Evolutionary conservation across 2,113 vertebrate genomes (phyloP).

Genomic region (Dasyurus viverrinus): DNA sequence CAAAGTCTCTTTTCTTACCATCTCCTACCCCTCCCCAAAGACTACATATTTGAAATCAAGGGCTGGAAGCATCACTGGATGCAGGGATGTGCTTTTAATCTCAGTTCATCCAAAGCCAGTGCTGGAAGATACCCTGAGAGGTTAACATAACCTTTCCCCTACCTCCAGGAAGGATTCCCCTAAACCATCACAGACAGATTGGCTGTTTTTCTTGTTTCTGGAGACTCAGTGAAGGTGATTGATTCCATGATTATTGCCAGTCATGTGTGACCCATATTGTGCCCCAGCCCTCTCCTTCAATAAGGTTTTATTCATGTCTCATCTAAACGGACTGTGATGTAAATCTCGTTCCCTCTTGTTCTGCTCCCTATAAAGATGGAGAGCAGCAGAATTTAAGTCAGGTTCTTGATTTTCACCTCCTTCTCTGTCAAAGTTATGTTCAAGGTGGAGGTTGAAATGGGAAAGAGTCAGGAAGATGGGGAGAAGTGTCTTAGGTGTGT

Average conservation of each 20-base stretch:
- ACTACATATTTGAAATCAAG: not conserved
- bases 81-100: not conserved
- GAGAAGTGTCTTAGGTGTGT: not conserved
- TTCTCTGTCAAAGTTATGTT: not conserved
- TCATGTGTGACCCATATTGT: not conserved
- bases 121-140: not conserved
- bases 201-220: not conserved
- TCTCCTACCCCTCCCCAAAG: constrained; percentile 6
- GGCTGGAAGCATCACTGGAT: not conserved
- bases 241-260: not conserved
- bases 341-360: not conserved
- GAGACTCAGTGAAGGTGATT: not conserved
- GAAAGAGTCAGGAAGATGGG: not conserved
- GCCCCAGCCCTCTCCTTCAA: not conserved
- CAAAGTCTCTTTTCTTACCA: not conserved
- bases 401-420: not conserved
- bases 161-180: not conserved
- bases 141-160: not conserved
- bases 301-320: not conserved
- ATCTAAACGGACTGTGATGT: not conserved
- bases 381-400: not conserved
- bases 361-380: not conserved
- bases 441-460: not conserved
- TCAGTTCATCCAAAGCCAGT: not conserved
- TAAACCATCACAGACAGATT: not conserved